Evolutionary conservation across 2,113 vertebrate species (phyloP), one percentile per base, ranked within the genome.

Genomic region (Ictidomys tridecemlineatus): DNA sequence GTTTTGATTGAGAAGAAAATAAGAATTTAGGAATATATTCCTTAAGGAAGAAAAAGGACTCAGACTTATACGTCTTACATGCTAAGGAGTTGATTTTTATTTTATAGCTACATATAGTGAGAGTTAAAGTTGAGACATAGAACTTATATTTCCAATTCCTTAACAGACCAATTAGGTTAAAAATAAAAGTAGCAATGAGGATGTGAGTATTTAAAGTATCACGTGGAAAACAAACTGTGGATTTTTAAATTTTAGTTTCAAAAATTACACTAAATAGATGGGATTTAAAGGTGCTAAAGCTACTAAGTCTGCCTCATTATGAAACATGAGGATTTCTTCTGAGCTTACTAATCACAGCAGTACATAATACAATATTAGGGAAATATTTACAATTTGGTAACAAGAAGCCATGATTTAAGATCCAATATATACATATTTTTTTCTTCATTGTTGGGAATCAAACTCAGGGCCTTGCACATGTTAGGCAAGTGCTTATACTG

Each of bases 201-300:
- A 34, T 48, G 9, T 80, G 53, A 72, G 26, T 17, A 42, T 76
- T 89, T 89, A 82, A 74, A 69, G 34, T 82, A 17, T 9, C 67
- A 14, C 63, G 39, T 78, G 65, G 42, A 73, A 96, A 90, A 63
- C 48, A 34, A 34, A 4, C 77, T 72, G 24, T 61, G 76, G 45
- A 70, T 89, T 79, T 89, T 67, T 76, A 89, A 45, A 63, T 76
- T 82, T 80, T 79, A 26, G 61, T 77, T 93, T 89, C 26, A 89
- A 9, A 16, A 83, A 70, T 89, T 89, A 77, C 88, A 58, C 65
- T 56, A 67, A 45, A 4, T 37, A 89, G 20, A n/a, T 77, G 11
- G 10, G 8, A 72, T 89, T 78, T 79, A 56, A 93, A 53, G 30
- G 51, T 96, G 22, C n/a, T 93, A 79, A 48, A 65, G 53, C n/a